These are phyloP conservation scores for Polyommatus iphigenia DNA, from an alignment of 2,888 invertebrate genomes.

Conservation along the genomic window DNA sequence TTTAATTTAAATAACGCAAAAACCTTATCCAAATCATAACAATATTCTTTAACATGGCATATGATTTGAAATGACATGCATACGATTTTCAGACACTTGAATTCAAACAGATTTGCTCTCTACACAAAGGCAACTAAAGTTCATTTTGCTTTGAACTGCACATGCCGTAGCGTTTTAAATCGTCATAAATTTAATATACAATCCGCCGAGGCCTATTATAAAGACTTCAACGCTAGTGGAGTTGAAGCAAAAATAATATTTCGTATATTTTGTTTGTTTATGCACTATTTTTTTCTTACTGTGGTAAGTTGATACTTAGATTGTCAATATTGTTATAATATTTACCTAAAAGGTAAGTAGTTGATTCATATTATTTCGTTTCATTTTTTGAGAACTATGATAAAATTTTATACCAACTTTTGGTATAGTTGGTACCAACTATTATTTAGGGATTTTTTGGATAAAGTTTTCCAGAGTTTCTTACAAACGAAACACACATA, in stretches of 20 bases:
- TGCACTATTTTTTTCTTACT: neutral
- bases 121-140: neutral
- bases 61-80: neutral
- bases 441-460: no score
- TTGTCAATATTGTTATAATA: neutral
- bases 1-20: neutral
- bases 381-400: no score
- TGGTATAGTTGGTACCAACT: no score
- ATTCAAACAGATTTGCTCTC: neutral
- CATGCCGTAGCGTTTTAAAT: neutral
- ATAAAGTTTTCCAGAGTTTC: no score
- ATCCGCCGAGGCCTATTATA: constrained; percentile 48
- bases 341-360: no score
- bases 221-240: constrained; percentile 60
- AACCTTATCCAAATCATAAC: neutral
- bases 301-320: neutral
- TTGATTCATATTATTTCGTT: no score
- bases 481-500: no score
- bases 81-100: neutral
- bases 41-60: neutral
- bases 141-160: neutral
- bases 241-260: constrained; percentile 36
- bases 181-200: constrained; percentile 29
- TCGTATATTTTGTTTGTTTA: constrained; percentile 30
- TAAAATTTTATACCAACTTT: no score